Conservation (phyloP, 2,113 vertebrate species). For the Solea solea region DNA sequence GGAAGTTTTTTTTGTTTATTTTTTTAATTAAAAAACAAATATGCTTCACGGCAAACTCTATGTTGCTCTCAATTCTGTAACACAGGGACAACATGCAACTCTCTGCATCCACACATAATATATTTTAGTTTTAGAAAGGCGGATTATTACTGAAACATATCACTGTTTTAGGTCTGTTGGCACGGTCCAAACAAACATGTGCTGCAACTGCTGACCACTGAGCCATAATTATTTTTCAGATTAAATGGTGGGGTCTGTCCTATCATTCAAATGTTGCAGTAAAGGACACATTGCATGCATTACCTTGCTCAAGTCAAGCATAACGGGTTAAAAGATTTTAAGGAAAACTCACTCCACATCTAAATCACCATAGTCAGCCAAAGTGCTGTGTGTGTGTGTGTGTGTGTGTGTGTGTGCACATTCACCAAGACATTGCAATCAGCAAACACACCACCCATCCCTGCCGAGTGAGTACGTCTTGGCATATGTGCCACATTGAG, state of each 20-base stretch:
- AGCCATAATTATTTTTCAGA: too few relatives aligned
- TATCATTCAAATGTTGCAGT: not conserved
- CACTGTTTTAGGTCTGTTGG: too few relatives aligned
- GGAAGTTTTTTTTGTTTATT: conserved; percentile 35
- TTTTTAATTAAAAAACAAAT: conserved; percentile 31
- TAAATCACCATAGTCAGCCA: conserved; percentile 21
- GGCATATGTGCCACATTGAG: conserved; percentile 67
- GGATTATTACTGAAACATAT: too few relatives aligned
- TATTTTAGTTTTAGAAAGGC: too few relatives aligned
- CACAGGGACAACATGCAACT: not conserved
- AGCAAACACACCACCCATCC: conserved; percentile 44
- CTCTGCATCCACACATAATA: too few relatives aligned
- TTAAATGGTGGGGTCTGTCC: too few relatives aligned
- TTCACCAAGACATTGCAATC: conserved; percentile 48
- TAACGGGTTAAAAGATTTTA: not conserved
- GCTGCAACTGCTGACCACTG: too few relatives aligned
- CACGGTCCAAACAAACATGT: too few relatives aligned
- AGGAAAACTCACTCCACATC: conserved; percentile 9
- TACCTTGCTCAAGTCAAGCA: not conserved
- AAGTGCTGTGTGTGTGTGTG: conserved; percentile 9
- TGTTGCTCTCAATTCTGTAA: conserved; percentile 20
- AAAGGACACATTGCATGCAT: not conserved
- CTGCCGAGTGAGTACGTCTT: conserved; percentile 60
- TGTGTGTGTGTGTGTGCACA: not conserved
- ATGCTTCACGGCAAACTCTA: conserved; percentile 30